Evolutionary conservation across 2,888 invertebrate genomes (phyloP), one percentile per base, ranked within the genome.

Genomic region (Latrodectus elegans): DNA sequence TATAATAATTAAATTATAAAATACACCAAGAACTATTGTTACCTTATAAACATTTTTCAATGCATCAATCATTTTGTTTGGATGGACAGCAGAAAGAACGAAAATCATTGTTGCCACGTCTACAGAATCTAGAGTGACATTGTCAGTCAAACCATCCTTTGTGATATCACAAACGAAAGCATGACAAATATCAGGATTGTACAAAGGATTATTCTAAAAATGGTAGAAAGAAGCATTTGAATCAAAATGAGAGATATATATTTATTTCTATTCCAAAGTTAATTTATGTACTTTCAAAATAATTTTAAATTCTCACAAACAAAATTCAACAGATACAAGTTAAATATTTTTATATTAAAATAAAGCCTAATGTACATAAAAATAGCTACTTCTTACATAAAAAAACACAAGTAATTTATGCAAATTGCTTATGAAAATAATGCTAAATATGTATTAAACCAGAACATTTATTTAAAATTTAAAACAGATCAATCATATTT

Each of bases 41-140:
- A 92, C 93, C 79, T 94, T 92, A 89, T 92, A 94, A 0, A 98
- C 93, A 91, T 96, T 96, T 17, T 92, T 92, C 15, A 94, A 89
- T 0, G 92, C 93, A 17, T 88, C 55, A 4, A 91, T 86, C 94
- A 97, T 97, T 91, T 96, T 96, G 0, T 95, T 93, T 0, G 99
- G 99, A 92, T 97, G 95, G 90, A 99, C 95, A 0, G 99, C 97
- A 0, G 99, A 99, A 64, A 99, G 92, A 0, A 99, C 98, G 93
- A 99, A 99, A 89, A 99, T 96, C 91, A 99, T 93, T 22, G 98
- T 97, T 2, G 95, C 95, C 52, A 98, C 94, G 92, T 99, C 96
- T 1, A 97, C 93, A 22, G 91, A 90, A 22, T 90, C 90, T 1
- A 90, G 67, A 52, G 90, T 89, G 17, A 93, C 90, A 70, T 94